phyloP scores from a whole-genome alignment of 2,113 vertebrate species.

The Zosterops hypoxanthus region DNA sequence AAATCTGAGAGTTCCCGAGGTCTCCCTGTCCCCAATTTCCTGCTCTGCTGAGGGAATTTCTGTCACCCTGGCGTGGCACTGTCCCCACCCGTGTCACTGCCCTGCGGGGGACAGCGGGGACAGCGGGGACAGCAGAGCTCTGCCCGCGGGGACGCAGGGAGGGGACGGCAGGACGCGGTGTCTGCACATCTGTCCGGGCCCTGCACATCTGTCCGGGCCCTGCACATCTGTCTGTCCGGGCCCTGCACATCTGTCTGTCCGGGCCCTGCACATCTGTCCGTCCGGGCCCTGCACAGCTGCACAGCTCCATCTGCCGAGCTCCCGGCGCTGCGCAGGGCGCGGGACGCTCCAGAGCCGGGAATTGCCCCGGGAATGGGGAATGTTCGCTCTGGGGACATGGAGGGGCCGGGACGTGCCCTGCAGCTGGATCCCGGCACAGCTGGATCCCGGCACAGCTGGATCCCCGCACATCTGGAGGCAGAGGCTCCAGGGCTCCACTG shows the following conservation, averaged over 20 bases:
- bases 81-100: fast-evolving
- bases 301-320: constrained; percentile 56
- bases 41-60: neutral
- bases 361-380: neutral
- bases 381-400: neutral
- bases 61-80: fast-evolving
- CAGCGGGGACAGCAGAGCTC: neutral
- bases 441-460: neutral
- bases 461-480: neutral
- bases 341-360: neutral
- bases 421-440: neutral
- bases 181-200: neutral
- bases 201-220: neutral
- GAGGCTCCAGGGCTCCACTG: neutral
- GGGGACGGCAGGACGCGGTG: neutral
- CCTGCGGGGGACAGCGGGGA: neutral
- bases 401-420: fast-evolving
- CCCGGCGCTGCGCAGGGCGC: neutral
- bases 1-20: fast-evolving
- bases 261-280: neutral
- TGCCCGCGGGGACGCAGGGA: fast-evolving
- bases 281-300: neutral
- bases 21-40: neutral
- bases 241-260: neutral
- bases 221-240: neutral